Evolutionary conservation across 2,113 vertebrate species (phyloP).

Genomic region (Bos indicus): DNA sequence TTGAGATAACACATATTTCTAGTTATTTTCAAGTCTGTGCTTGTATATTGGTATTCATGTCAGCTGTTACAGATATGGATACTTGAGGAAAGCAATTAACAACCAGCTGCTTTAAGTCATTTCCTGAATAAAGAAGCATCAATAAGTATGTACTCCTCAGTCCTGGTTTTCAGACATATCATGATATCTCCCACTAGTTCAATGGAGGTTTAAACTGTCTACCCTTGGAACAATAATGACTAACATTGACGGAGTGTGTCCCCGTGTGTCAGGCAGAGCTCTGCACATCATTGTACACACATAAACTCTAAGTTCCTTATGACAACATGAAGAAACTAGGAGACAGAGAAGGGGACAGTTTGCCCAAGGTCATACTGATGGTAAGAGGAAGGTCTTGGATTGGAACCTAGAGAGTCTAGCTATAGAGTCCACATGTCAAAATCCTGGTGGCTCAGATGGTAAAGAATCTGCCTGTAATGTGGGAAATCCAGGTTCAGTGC

Average conservation of each 20-base stretch:
- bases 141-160: constrained; percentile 17
- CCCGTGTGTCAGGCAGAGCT: accelerated
- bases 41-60: constrained; percentile 16
- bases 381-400: background rate
- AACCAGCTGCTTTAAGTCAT: constrained; percentile 29
- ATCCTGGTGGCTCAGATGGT: background rate
- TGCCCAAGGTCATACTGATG: background rate
- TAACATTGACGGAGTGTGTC: background rate
- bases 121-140: constrained; percentile 14
- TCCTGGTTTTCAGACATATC: background rate
- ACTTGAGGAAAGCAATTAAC: constrained; percentile 55
- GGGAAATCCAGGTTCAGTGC: background rate
- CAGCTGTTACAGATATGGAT: constrained; percentile 21
- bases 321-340: background rate
- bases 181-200: background rate
- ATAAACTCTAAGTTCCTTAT: background rate
- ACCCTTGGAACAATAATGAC: background rate
- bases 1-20: background rate
- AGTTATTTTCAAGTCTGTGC: background rate
- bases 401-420: background rate
- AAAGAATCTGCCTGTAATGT: background rate
- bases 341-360: background rate
- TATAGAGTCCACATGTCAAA: background rate
- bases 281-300: accelerated
- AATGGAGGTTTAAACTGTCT: background rate